Evolutionary conservation across 2,888 invertebrate species (phyloP).

Genomic region (Luperina nickerlii): DNA sequence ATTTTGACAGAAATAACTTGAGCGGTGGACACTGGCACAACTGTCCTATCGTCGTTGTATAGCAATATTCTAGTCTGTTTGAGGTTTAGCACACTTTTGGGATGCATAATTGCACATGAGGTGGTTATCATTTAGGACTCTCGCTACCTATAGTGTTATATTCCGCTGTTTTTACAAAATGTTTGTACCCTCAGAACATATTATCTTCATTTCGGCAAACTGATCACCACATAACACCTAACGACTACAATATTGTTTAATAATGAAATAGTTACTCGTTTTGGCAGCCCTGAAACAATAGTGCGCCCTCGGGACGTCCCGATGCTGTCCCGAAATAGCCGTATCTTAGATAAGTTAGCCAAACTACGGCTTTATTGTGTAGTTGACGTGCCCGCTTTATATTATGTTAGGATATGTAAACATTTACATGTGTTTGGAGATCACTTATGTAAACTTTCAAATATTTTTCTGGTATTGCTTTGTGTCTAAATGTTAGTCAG

Average conservation of each 20-base stretch:
- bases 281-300: constrained; percentile 40
- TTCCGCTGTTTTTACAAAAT: neutral
- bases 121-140: neutral
- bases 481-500: neutral
- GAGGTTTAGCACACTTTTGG: neutral
- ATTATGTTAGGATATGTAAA: constrained; percentile 2
- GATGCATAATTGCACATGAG: too few species aligned
- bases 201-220: neutral
- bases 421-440: neutral
- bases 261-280: constrained; percentile 32
- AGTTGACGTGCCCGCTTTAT: constrained; percentile 36
- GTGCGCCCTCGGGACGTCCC: constrained; percentile 39
- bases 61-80: neutral
- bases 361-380: constrained; percentile 47
- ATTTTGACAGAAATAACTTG: neutral
- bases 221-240: neutral
- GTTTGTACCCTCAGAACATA: too few species aligned
- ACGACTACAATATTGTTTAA: constrained; percentile 12
- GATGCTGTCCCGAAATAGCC: constrained; percentile 45
- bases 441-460: constrained; percentile 3
- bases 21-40: neutral
- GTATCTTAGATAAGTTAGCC: constrained; percentile 55
- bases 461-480: neutral
- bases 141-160: too few species aligned
- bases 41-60: neutral